Evolutionary conservation across 1,140 invertebrate species (phyloP).

Genomic region (Pararge aegeria): DNA sequence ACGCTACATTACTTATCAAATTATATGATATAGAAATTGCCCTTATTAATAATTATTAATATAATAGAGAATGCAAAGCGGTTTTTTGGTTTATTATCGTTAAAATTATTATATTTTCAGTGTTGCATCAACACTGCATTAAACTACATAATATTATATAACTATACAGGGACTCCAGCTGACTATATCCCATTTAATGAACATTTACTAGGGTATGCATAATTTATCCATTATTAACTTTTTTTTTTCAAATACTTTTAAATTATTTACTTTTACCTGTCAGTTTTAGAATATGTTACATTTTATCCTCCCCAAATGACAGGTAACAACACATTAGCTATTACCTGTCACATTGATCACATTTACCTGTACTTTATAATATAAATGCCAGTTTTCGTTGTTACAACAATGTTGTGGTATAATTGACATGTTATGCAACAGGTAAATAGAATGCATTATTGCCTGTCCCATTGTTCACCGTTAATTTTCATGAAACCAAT

Average conservation of each 20-base stretch:
- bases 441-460: background rate
- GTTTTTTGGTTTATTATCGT: slow-evolving; percentile 66
- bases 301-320: background rate
- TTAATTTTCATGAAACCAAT: background rate
- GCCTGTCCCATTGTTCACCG: background rate
- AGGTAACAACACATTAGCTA: background rate
- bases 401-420: background rate
- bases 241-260: background rate
- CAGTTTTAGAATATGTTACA: background rate
- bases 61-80: slow-evolving; percentile 64
- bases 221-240: background rate
- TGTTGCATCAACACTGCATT: slow-evolving; percentile 53
- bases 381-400: background rate
- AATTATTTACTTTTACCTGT: background rate
- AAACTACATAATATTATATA: slow-evolving; percentile 34
- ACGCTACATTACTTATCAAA: slow-evolving; percentile 50
- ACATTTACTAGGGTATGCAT: background rate
- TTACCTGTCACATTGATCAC: background rate
- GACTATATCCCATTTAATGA: background rate
- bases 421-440: background rate
- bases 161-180: slow-evolving; percentile 8
- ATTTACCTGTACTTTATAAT: background rate
- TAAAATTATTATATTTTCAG: slow-evolving; percentile 39
- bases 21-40: slow-evolving; percentile 64
- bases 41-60: slow-evolving; percentile 37